Conservation (phyloP, 2,113 vertebrate genomes). For the Aptenodytes patagonicus region DNA sequence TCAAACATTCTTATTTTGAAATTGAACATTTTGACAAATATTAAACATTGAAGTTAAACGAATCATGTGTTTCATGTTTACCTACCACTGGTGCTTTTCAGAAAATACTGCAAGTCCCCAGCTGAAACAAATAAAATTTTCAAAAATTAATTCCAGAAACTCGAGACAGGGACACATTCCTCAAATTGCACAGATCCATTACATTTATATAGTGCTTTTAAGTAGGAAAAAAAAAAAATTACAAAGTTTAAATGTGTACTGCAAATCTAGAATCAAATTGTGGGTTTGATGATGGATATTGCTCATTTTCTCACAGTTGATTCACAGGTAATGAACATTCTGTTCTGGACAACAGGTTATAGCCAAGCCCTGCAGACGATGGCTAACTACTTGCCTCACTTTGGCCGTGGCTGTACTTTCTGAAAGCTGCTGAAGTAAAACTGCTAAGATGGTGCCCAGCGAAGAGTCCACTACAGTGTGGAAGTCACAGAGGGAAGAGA, state of each 20-base stretch:
- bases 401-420: not conserved
- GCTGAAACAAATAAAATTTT: slow-evolving; percentile 69
- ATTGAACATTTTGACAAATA: not conserved
- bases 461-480: not conserved
- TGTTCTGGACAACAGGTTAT: not conserved
- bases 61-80: not conserved
- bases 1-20: not conserved
- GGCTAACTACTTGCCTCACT: not conserved
- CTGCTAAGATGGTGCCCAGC: not conserved
- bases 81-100: slow-evolving; percentile 96
- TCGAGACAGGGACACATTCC: not conserved
- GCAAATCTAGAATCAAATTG: not conserved
- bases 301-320: not conserved
- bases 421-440: not conserved
- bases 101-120: slow-evolving; percentile 90
- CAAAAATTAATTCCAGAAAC: not conserved
- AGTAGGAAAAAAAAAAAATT: not conserved
- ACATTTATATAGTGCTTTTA: not conserved
- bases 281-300: not conserved
- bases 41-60: not conserved
- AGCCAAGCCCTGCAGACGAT: not conserved
- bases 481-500: not conserved
- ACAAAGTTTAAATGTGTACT: not conserved
- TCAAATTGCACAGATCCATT: not conserved
- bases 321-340: not conserved